Evolutionary conservation across 1,140 invertebrate species (phyloP).

Genomic region (Trypoxylus dichotomus): DNA sequence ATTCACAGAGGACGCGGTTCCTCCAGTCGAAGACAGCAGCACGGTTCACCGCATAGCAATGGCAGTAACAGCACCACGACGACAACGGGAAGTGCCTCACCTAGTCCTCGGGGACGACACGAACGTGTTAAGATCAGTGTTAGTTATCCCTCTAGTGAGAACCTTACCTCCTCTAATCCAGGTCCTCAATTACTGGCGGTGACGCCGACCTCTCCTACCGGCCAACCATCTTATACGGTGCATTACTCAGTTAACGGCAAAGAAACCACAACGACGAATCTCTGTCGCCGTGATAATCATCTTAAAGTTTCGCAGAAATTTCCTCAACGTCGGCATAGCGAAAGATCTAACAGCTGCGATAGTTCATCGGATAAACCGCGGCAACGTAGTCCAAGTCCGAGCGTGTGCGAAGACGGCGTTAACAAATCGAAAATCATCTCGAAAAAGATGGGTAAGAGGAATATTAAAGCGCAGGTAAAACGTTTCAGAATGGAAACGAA

Average conservation of each 20-base stretch:
- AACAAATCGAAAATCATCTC: slow-evolving; percentile 69
- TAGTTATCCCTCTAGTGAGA: slow-evolving; percentile 78
- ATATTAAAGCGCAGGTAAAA: slow-evolving; percentile 84
- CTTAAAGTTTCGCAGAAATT: slow-evolving; percentile 52
- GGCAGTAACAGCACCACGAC: slow-evolving; percentile 62
- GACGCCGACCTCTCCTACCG: slow-evolving; percentile 52
- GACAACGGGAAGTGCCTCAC: slow-evolving; percentile 60
- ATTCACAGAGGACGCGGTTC: slow-evolving; percentile 82
- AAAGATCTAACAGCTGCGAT: slow-evolving; percentile 49
- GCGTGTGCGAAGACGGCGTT: slow-evolving; percentile 57
- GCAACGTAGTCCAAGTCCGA: slow-evolving; percentile 54
- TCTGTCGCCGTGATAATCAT: slow-evolving; percentile 53
- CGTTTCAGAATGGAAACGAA: slow-evolving; percentile 90
- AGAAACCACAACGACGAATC: slow-evolving; percentile 41
- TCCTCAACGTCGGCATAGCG: neutral
- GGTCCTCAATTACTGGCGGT: slow-evolving; percentile 42
- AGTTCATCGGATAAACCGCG: slow-evolving; percentile 42
- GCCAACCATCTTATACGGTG: slow-evolving; percentile 58
- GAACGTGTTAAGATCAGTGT: slow-evolving; percentile 82
- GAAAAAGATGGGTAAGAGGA: slow-evolving; percentile 75
- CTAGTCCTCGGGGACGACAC: slow-evolving; percentile 63
- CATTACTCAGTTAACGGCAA: slow-evolving; percentile 62
- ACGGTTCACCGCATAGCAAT: slow-evolving; percentile 62
- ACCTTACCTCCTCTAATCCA: slow-evolving; percentile 61
- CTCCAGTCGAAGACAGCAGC: slow-evolving; percentile 56